Conservation (phyloP, 2,113 vertebrate genomes). For the Salminus brasiliensis region DNA sequence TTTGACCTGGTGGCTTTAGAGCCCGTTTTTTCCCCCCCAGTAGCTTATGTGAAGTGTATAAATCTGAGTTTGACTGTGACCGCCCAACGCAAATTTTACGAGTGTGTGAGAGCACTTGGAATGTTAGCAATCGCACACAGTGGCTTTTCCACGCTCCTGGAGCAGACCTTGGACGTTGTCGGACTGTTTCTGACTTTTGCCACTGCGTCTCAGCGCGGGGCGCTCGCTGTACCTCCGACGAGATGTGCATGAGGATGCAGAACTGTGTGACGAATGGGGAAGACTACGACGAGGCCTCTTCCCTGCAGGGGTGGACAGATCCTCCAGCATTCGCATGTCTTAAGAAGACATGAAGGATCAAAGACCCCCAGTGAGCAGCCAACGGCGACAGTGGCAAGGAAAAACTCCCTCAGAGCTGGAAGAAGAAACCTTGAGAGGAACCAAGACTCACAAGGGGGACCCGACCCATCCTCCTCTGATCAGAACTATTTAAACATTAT, state of each 20-base stretch:
- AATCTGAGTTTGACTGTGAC: conserved; percentile 24
- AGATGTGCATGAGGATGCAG: conserved; percentile 37
- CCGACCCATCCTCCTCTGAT: too few relatives aligned
- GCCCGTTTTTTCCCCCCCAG: conserved; percentile 41
- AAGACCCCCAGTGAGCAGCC: too few relatives aligned
- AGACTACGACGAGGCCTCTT: conserved; percentile 60
- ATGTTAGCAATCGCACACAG: conserved; percentile 74
- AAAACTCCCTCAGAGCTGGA: too few relatives aligned
- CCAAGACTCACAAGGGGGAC: too few relatives aligned
- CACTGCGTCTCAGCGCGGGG: conserved; percentile 42
- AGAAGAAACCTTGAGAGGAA: too few relatives aligned
- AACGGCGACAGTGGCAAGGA: too few relatives aligned
- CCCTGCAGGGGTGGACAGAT: conserved; percentile 41
- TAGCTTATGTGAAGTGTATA: conserved; percentile 49
- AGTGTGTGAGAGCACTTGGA: background rate
- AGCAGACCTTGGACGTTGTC: conserved; percentile 62
- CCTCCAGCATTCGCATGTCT: conserved; percentile 59
- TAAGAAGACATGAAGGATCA: too few relatives aligned
- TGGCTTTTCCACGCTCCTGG: conserved; percentile 64
- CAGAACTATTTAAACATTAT: too few relatives aligned
- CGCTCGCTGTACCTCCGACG: conserved; percentile 55
- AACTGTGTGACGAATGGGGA: conserved; percentile 39
- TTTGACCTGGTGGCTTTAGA: conserved; percentile 32
- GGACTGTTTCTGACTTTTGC: conserved; percentile 58
- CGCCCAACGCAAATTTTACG: conserved; percentile 12